Conservation (phyloP, 1,140 invertebrate species). For the Hirudo medicinalis region DNA sequence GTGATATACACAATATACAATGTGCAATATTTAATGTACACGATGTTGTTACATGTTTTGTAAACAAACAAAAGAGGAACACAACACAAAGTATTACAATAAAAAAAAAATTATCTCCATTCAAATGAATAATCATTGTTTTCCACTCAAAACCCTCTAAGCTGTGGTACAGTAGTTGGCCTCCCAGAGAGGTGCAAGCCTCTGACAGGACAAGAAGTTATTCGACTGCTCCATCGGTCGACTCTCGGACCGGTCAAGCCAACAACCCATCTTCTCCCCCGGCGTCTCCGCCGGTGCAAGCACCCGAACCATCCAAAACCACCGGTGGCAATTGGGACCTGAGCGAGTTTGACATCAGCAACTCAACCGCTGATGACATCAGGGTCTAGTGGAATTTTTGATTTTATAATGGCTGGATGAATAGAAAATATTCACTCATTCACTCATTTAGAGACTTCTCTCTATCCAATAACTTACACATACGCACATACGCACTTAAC, state of each 20-base stretch:
- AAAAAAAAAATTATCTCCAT: no score
- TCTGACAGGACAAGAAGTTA: constrained; percentile 3
- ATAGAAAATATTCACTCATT: no score
- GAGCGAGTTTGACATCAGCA: neutral
- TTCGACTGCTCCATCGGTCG: neutral
- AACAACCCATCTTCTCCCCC: neutral
- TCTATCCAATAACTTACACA: no score
- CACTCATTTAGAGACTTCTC: no score
- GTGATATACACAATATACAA: no score
- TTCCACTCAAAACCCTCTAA: neutral
- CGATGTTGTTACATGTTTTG: no score
- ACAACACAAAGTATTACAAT: no score
- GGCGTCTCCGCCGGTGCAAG: neutral
- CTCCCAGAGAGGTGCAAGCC: neutral
- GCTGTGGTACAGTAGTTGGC: constrained; percentile 9
- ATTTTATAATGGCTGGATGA: no score
- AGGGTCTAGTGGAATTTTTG: neutral
- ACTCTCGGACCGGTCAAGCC: neutral
- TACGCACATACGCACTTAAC: no score
- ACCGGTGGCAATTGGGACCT: neutral
- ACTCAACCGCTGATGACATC: neutral
- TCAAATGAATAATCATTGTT: no score
- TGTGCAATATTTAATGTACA: no score
- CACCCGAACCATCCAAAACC: constrained; percentile 1
- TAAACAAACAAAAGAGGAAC: no score